Base-by-base conservation (phyloP, 2,113 vertebrate species). In the Pelmatolapia mariae region DNA sequence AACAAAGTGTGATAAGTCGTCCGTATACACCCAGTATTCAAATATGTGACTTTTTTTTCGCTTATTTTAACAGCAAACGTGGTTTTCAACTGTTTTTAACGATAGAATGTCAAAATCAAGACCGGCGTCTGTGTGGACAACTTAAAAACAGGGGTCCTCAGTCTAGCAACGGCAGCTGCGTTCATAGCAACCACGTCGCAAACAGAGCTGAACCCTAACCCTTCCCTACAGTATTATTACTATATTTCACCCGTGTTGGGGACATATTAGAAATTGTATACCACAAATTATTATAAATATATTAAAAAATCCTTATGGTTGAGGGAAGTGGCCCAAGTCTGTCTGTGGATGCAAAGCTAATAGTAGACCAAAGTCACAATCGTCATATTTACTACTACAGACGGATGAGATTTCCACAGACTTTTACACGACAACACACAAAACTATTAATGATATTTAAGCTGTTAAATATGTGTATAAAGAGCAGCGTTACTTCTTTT, bases 91-190 rank as follows among this genome's bases (percentile, higher is more conserved):
- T 3, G 4, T 76, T 38, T 29, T 81, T 78, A 36, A 24, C 6
- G 15, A 4, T 24, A 2, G 38, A 59, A 24, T 6, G 5, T 13
- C 10, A 24, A 76, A 59, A 7, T 82, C 1, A 4, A 80, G 56
- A 29, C 91, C 8, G 89, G 90, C 91, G 10, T 71, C 52, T 82
- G 10, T 54, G 22, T 18, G 59, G 92, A 85, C 91, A 87, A 8
- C 80, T 13, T 4, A 1, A 2, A 36, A 3, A 1, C 5, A 7
- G 50, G 82, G 92, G 94, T 86, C 94, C 94, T 93, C 61, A 86
- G 33, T 89, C 2, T 92, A 92, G 88, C 94, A 92, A 95, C 95
- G 45, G 18, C 31, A 1, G 26, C 11, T 68, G 95, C 91, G 91
- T 95, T 52, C 92, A 36, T 91, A 52, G 91, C 86, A 95, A 96